These are phyloP conservation scores for Ptiloglossa arizonensis DNA, from an alignment of 1,140 invertebrate species.

Conservation along the genomic window DNA sequence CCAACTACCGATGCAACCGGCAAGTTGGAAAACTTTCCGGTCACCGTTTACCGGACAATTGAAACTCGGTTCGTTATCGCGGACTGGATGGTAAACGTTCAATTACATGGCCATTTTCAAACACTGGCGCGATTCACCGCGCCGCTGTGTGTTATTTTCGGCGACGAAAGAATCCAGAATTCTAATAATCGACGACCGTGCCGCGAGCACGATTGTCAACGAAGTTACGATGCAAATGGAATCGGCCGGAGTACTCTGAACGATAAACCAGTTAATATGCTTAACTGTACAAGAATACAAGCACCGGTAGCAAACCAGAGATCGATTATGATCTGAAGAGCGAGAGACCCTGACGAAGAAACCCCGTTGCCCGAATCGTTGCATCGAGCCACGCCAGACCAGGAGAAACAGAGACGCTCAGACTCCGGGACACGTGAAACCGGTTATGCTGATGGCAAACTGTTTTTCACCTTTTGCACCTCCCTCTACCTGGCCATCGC, in stretches of 20 bases:
- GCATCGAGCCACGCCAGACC: constrained; percentile 13
- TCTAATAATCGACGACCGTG: too few relatives aligned
- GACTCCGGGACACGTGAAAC: constrained; percentile 67
- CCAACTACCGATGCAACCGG: neutral
- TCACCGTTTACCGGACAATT: too few relatives aligned
- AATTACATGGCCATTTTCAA: too few relatives aligned
- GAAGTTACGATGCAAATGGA: neutral
- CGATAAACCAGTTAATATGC: constrained; percentile 42
- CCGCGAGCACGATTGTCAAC: too few relatives aligned
- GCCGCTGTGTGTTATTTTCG: too few relatives aligned
- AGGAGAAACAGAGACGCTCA: constrained; percentile 36
- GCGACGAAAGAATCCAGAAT: too few relatives aligned
- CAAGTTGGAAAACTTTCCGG: too few relatives aligned
- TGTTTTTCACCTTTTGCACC: constrained; percentile 79
- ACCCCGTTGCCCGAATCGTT: constrained; percentile 59
- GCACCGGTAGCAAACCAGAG: constrained; percentile 42
- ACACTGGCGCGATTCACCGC: too few relatives aligned
- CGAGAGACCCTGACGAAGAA: constrained; percentile 59
- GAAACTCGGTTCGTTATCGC: too few relatives aligned
- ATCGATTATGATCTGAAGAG: constrained; percentile 65
- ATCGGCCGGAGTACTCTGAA: neutral
- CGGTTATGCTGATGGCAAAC: constrained; percentile 79
- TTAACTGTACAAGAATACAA: constrained; percentile 53
- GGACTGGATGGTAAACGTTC: too few relatives aligned
- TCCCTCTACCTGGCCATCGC: constrained; percentile 54